Conservation (phyloP, 1,140 invertebrate genomes). For the Drosophila auraria region DNA sequence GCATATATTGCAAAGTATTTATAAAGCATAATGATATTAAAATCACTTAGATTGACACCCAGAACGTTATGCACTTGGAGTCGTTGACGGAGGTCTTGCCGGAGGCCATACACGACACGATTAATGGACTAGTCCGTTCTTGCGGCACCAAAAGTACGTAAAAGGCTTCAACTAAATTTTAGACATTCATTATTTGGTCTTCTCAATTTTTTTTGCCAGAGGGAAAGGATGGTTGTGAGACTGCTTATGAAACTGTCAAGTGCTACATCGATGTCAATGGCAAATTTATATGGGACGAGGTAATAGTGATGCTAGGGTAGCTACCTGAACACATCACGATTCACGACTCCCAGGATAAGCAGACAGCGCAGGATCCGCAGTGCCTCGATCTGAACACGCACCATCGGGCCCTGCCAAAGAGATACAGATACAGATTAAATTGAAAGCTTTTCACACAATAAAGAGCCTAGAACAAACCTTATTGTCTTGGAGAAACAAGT, state of each 20-base stretch:
- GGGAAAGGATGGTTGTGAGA: conserved; percentile 73
- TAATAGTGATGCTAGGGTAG: conserved; percentile 49
- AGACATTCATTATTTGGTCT: neutral
- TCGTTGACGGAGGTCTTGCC: conserved; percentile 64
- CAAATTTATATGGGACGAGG: conserved; percentile 35
- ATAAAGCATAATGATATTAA: neutral
- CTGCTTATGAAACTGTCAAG: conserved; percentile 54
- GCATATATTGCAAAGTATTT: too few species aligned
- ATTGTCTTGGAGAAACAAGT: conserved; percentile 64
- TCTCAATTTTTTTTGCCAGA: conserved; percentile 26
- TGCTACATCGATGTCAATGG: conserved; percentile 69
- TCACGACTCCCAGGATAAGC: conserved; percentile 65
- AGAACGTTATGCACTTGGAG: conserved; percentile 69
- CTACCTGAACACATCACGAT: conserved; percentile 66
- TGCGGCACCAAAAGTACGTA: conserved; percentile 68
- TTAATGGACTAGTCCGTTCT: conserved; percentile 33
- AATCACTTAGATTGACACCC: conserved; percentile 60
- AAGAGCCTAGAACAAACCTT: conserved; percentile 45
- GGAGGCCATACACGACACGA: conserved; percentile 46
- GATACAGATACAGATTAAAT: neutral
- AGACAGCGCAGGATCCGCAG: conserved; percentile 74
- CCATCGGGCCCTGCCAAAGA: conserved; percentile 63
- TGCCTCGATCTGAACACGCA: conserved; percentile 87
- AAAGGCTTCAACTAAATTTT: neutral
- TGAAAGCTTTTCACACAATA: conserved; percentile 2